phyloP scores from a whole-genome alignment of 1,140 invertebrate genomes.

The Drosophila grimshawi region DNA sequence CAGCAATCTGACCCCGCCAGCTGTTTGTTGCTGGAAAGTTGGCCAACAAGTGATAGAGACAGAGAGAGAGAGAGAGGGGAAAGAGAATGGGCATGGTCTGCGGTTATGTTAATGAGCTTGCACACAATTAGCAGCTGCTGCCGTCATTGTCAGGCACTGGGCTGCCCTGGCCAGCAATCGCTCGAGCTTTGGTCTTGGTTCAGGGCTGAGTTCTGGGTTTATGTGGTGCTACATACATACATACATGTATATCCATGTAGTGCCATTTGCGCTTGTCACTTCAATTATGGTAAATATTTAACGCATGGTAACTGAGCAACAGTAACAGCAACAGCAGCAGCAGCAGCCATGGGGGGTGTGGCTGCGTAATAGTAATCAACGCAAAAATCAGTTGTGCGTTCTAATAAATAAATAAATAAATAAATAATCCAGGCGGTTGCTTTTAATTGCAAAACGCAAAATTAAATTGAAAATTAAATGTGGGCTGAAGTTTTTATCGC shows the following conservation, averaged over 20 bases:
- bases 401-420: constrained; percentile 82
- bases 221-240: neutral
- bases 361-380: constrained; percentile 76
- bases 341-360: constrained; percentile 30
- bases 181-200: neutral
- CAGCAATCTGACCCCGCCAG: constrained; percentile 38
- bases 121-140: constrained; percentile 82
- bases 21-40: constrained; percentile 30
- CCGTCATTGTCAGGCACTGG: constrained; percentile 44
- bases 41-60: neutral
- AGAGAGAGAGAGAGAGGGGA: neutral
- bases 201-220: constrained; percentile 6
- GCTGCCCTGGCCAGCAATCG: neutral
- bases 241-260: constrained; percentile 57
- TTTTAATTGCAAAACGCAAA: constrained; percentile 78
- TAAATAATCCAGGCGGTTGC: constrained; percentile 60
- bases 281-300: constrained; percentile 83
- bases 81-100: constrained; percentile 61
- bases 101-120: constrained; percentile 83
- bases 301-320: constrained; percentile 47
- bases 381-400: constrained; percentile 78
- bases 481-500: constrained; percentile 33
- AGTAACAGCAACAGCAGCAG: neutral
- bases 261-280: constrained; percentile 80
- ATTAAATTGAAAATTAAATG: constrained; percentile 82